Evolutionary conservation across 1,140 invertebrate genomes (phyloP), one percentile per base, ranked within the genome.

Genomic region (Scaptomyza pallida): DNA sequence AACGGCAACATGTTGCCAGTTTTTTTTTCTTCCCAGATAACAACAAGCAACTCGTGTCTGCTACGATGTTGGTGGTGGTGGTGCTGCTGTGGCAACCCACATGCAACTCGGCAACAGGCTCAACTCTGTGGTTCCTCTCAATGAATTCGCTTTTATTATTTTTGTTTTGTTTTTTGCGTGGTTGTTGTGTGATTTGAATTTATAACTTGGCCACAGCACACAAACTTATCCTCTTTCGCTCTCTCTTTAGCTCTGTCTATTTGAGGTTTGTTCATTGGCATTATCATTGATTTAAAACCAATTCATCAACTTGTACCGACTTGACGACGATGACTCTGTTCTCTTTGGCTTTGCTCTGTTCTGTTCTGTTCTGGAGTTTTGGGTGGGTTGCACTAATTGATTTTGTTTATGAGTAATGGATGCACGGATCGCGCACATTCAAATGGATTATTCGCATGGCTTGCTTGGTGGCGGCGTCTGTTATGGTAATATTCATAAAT

Each of bases 251-350:
- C n/a, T 35, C 9, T 35, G 33, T 35, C 33, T 35, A 35, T 35
- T 74, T 57, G 73, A 35, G 71, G 75, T 78, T 85, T 71, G 76
- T 78, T 86, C 12, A 82, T 88, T 86, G 82, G 82, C 78, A 86
- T 86, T 86, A 86, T 86, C 82, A 82, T 88, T 86, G 82, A 86
- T 86, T 86, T 86, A 86, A 86, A 86, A 86, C 82, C 82, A 88
- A 86, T 86, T 86, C 82, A 86, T 86, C 82, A 86, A 86, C 70
- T 70, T 60, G 71, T 75, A 82, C 8, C 41, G 82, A 82, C 82
- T 86, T 51, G 77, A 67, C 81, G 77, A 67, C 81, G 72, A 85
- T 85, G 80, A 85, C 80, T 83, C 59, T 85, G 77, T 85, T 85
- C 80, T 50, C 37, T 41, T 35, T 12, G 41, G 40, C 37, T 76